Conservation (phyloP, 1,140 invertebrate species). For the Cotesia vestalis region DNA sequence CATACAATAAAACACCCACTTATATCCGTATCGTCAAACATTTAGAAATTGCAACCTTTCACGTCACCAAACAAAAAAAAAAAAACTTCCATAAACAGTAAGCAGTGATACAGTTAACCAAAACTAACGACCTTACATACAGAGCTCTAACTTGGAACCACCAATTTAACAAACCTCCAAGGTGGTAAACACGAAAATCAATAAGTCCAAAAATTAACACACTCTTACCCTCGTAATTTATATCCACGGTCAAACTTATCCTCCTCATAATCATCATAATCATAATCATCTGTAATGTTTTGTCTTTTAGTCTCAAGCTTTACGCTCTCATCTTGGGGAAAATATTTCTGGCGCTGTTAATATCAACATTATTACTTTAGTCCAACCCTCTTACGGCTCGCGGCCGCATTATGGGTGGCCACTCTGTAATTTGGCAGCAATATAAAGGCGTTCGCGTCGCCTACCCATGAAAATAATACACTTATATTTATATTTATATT, state of each 20-base stretch:
- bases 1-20: neutral
- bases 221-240: slow-evolving; percentile 55
- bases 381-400: slow-evolving; percentile 35
- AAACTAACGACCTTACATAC: too few species aligned
- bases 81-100: too few species aligned
- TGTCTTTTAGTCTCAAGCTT: slow-evolving; percentile 28
- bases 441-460: slow-evolving; percentile 35
- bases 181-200: slow-evolving; percentile 53
- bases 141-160: too few species aligned
- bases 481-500: too few species aligned
- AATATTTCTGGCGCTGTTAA: slow-evolving; percentile 36
- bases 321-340: slow-evolving; percentile 32
- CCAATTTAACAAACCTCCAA: neutral
- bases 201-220: slow-evolving; percentile 65
- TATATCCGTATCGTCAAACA: too few species aligned
- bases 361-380: slow-evolving; percentile 44
- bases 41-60: too few species aligned
- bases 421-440: slow-evolving; percentile 45
- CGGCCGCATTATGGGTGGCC: slow-evolving; percentile 43
- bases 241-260: neutral
- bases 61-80: too few species aligned
- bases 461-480: slow-evolving; percentile 4
- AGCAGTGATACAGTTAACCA: too few species aligned
- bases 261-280: too few species aligned
- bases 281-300: too few species aligned